phyloP scores from a whole-genome alignment of 2,797 vertebrate genomes.

The Sciaenops ocellatus region DNA sequence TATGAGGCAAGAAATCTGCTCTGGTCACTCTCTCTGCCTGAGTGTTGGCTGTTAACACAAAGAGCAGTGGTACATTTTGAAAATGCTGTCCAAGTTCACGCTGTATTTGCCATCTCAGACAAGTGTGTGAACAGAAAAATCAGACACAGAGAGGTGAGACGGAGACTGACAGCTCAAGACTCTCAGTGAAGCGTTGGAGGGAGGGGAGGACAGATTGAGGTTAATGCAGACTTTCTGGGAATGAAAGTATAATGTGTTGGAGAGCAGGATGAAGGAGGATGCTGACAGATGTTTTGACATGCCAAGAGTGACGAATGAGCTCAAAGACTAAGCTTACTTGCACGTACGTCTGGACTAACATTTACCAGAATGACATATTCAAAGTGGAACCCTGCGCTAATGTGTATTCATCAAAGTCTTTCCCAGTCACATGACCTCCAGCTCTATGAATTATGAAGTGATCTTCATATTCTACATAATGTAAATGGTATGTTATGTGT shows the following conservation, averaged over 20 bases:
- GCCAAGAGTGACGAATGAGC: conserved; percentile 54
- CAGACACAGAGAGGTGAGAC: conserved; percentile 34
- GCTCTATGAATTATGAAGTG: conserved; percentile 16
- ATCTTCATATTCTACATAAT: conserved; percentile 26
- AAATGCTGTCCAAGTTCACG: conserved; percentile 49
- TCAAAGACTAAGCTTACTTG: conserved; percentile 20
- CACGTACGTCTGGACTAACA: conserved; percentile 8
- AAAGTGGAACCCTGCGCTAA: conserved; percentile 13
- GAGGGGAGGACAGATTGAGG: conserved; percentile 60
- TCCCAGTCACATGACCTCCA: conserved; percentile 42
- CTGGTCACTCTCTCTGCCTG: conserved; percentile 14
- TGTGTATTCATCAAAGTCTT: conserved; percentile 38
- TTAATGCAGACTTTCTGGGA: conserved; percentile 63
- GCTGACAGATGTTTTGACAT: conserved; percentile 65
- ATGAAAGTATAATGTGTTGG: conserved; percentile 60
- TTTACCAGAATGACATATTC: conserved; percentile 34
- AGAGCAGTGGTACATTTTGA: conserved; percentile 17
- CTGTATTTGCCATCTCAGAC: conserved; percentile 17
- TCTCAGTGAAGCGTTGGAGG: conserved; percentile 40
- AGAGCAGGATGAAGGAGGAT: conserved; percentile 56
- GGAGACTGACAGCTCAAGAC: conserved; percentile 65
- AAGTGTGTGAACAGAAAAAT: conserved; percentile 31
- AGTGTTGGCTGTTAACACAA: neutral
- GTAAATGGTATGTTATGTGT: conserved; percentile 1
- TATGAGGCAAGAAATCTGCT: conserved; percentile 7